phyloP scores from a whole-genome alignment of 1,140 invertebrate species.

The Brachionus rotundiformis region DNA sequence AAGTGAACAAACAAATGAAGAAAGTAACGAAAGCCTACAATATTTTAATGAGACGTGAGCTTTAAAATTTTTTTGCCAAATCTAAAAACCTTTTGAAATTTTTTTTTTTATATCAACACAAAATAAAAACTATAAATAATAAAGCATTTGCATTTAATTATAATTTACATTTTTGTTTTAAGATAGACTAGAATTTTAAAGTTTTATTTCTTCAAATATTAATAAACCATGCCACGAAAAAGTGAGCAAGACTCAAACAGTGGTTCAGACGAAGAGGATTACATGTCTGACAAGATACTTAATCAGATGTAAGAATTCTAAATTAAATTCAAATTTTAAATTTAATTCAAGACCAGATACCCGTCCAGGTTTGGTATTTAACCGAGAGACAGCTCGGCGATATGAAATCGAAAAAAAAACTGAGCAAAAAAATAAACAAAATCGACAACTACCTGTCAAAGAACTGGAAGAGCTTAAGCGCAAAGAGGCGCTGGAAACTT shows the following conservation, averaged over 20 bases:
- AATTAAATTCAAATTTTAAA: background rate
- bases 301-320: constrained; percentile 35
- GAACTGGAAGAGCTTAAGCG: constrained; percentile 13
- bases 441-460: constrained; percentile 7
- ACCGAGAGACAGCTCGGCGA: background rate
- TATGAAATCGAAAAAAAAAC: constrained; percentile 31
- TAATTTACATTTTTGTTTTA: constrained; percentile 43
- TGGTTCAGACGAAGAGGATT: constrained; percentile 22
- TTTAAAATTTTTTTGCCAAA: constrained; percentile 28
- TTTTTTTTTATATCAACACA: constrained; percentile 38
- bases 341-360: constrained; percentile 1
- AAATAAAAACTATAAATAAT: constrained; percentile 20
- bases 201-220: background rate
- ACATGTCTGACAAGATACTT: constrained; percentile 44
- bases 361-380: constrained; percentile 36
- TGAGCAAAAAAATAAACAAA: background rate
- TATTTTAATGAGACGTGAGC: constrained; percentile 27
- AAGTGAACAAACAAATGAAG: background rate
- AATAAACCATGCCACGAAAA: constrained; percentile 17
- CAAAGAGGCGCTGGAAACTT: constrained; percentile 19
- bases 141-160: constrained; percentile 45
- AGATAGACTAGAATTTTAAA: background rate
- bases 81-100: constrained; percentile 40
- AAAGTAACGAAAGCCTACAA: constrained; percentile 10
- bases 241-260: background rate